Percentiles rank a stretch among this genome's conserved stretches.
phyloP scores from a whole-genome alignment of 2,888 invertebrate species.

The Lasioglossum pauxillum region DNA sequence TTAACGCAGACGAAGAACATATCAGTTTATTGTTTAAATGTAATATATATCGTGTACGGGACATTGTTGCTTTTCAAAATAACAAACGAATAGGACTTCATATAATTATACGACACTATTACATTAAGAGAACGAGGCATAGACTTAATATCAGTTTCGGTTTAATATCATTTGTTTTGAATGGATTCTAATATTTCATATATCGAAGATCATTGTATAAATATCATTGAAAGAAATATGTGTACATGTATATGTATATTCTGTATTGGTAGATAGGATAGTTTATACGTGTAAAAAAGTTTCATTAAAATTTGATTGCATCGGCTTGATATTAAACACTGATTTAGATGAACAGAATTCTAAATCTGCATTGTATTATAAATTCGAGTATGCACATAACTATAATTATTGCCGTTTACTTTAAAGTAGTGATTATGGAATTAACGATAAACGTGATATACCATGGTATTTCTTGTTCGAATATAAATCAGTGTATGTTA shows the following conservation, averaged over 20 bases:
- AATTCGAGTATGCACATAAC: slow-evolving; percentile 15
- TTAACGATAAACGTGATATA: slow-evolving; percentile 31
- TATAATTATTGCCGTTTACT: slow-evolving; percentile 27
- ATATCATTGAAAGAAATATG: background rate
- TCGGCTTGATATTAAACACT: slow-evolving; percentile 49
- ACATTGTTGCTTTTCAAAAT: background rate
- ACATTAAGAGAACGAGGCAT: background rate
- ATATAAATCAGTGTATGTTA: slow-evolving; percentile 31
- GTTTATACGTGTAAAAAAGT: background rate
- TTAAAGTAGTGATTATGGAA: background rate
- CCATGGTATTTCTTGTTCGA: slow-evolving; percentile 13
- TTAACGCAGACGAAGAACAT: background rate
- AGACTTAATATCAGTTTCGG: background rate
- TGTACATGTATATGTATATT: background rate
- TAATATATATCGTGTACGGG: background rate
- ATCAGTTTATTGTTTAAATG: background rate
- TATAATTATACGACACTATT: background rate
- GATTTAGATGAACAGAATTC: slow-evolving; percentile 38
- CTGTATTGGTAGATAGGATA: background rate
- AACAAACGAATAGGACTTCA: background rate
- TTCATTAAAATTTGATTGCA: slow-evolving; percentile 9
- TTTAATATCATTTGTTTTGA: background rate
- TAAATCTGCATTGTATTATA: slow-evolving; percentile 49
- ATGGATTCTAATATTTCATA: background rate
- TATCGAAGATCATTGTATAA: background rate